Base-by-base conservation (phyloP, 64 coral and sea anemone genomes). In the Porites australiensis region DNA sequence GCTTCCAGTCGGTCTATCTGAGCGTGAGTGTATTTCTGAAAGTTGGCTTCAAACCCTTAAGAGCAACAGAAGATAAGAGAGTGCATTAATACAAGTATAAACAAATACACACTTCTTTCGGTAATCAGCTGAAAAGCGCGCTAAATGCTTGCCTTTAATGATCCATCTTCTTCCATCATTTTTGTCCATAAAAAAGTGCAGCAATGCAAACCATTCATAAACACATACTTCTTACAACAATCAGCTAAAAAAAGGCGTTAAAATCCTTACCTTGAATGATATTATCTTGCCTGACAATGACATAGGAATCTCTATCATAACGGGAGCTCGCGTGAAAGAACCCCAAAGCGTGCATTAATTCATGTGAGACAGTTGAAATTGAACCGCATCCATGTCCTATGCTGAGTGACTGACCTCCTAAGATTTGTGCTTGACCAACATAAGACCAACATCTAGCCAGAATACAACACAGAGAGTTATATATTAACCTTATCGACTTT, bases 281-380 rank as follows among this genome's bases (percentile, higher is more conserved):
- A 60, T 99, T 99, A 43, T 91, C 52, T 4, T 60, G 45, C 53
- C 67, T 83, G 19, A 99, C 91, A 61, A 94, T 44, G 3, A 99
- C 94, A 16, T 99, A 99, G 5, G 94, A 90, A 65, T 96, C 98
- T 47, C 98, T 85, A 65, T 99, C 98, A 13, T 77, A 55, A 46
- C 98, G 91, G 3, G 98, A 99, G 77, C 94, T 96, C 44, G 98
- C 96, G 91, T 99, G 98, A 46, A 99, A 99, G 77, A 99, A 99
- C 11, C 98, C 98, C 0, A 99, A 46, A 10, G 91, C 84, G 91
- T 99, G 98, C 58, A 89, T 71, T 7, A 99, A 48, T 91, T 99
- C 98, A 77, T 99, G 98, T 70, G 94, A 72, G 74, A 95, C 93
- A 9, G 77, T 94, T 14, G 63, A 63, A 57, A 72, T 77, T 10